phyloP scores from a whole-genome alignment of 1,140 invertebrate species.

The Hormaphis cornu region DNA sequence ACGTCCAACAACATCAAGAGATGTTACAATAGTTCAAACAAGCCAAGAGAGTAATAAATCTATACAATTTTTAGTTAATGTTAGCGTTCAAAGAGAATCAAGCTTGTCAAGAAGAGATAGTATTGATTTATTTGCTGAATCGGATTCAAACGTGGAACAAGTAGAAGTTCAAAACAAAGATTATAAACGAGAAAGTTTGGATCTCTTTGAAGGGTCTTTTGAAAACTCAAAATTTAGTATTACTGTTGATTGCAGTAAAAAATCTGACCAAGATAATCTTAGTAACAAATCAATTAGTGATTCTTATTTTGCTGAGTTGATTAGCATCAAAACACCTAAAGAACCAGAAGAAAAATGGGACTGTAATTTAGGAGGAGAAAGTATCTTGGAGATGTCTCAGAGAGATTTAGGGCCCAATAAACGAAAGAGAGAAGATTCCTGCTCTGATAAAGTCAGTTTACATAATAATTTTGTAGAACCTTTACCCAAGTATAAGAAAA shows the following conservation, averaged over 20 bases:
- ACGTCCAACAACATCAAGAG: neutral
- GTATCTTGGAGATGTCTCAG: conserved; percentile 36
- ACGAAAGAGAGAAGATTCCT: conserved; percentile 11
- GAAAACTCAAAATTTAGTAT: conserved; percentile 7
- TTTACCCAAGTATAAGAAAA: neutral
- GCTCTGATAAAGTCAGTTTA: neutral
- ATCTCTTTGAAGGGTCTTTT: conserved; percentile 27
- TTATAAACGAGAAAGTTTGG: conserved; percentile 22
- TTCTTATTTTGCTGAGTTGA: neutral
- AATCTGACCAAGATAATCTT: neutral
- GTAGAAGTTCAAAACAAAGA: neutral
- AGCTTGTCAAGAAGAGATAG: conserved; percentile 1
- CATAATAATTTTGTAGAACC: neutral
- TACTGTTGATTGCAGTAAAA: neutral
- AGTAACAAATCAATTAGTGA: conserved; percentile 8
- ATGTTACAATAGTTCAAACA: conserved; percentile 12
- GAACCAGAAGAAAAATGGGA: conserved; percentile 35
- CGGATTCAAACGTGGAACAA: neutral
- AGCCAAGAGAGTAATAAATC: conserved; percentile 11
- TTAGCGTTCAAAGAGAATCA: neutral
- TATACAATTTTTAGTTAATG: neutral
- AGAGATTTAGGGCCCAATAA: neutral
- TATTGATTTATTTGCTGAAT: conserved; percentile 4
- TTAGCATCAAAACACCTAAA: neutral
- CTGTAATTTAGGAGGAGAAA: conserved; percentile 38